Percentiles rank a stretch among this genome's conserved stretches.
Conservation (phyloP, 2,113 vertebrate genomes). For the Myodes glareolus region DNA sequence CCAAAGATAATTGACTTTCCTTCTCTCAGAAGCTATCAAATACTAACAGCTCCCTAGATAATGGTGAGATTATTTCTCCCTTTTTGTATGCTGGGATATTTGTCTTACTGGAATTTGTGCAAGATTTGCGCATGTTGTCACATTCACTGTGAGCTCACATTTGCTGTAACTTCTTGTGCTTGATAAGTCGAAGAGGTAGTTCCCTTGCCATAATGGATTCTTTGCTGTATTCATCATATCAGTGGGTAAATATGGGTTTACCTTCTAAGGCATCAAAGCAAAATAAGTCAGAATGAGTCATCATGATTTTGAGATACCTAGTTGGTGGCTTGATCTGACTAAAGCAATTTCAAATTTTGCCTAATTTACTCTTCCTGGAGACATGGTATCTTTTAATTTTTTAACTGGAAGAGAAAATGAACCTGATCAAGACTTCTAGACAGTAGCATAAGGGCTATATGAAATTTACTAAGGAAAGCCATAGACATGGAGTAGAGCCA, state of each 20-base stretch:
- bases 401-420: neutral
- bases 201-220: neutral
- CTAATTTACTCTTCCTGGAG: constrained; percentile 24
- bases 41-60: neutral
- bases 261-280: neutral
- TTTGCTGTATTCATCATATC: neutral
- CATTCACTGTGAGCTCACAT: neutral
- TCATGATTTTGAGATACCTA: neutral
- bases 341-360: constrained; percentile 40
- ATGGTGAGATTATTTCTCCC: no score
- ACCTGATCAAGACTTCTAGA: neutral
- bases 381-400: neutral
- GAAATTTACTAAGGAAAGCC: neutral
- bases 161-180: neutral
- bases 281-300: neutral
- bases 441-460: neutral
- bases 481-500: no score
- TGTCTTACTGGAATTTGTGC: neutral
- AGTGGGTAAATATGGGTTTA: neutral
- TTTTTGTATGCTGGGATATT: no score
- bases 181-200: neutral
- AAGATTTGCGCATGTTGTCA: neutral
- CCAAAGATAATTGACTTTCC: neutral
- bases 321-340: neutral
- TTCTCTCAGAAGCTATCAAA: neutral